Conservation (phyloP, 2,113 vertebrate genomes). For the Oncorhynchus kisutch region DNA sequence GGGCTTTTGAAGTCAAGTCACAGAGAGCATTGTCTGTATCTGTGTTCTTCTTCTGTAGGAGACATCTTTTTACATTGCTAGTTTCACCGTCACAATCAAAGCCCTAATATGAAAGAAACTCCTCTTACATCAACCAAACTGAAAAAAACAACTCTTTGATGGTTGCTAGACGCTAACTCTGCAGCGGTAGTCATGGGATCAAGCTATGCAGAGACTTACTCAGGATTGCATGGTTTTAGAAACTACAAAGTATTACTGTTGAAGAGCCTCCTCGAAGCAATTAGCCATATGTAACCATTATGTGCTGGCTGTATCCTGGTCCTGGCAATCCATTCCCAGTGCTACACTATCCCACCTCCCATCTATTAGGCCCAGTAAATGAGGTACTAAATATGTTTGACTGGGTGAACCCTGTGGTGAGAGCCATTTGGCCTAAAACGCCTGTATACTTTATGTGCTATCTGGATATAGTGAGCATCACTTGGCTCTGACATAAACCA, state of each 20-base stretch:
- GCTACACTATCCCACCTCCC: background rate
- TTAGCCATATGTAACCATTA: background rate
- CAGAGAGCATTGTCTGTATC: slow-evolving; percentile 8
- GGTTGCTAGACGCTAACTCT: slow-evolving; percentile 28
- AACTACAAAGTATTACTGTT: slow-evolving; percentile 13
- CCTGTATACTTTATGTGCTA: slow-evolving; percentile 3
- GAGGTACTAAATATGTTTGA: slow-evolving; percentile 36
- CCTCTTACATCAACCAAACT: slow-evolving; percentile 28
- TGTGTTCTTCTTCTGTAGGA: slow-evolving; percentile 23
- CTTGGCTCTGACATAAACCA: background rate
- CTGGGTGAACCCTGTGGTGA: slow-evolving; percentile 3
- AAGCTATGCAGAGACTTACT: slow-evolving; percentile 12
- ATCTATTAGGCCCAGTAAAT: slow-evolving; percentile 23
- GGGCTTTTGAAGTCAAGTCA: slow-evolving; percentile 24
- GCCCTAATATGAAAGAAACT: background rate
- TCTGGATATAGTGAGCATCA: background rate
- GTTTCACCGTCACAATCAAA: slow-evolving; percentile 44
- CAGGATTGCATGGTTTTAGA: background rate
- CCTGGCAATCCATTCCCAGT: background rate
- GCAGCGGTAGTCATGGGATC: slow-evolving; percentile 8
- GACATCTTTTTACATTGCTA: slow-evolving; percentile 13
- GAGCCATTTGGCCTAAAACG: slow-evolving; percentile 13
- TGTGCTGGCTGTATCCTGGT: too few species aligned
- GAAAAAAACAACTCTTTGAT: slow-evolving; percentile 35
- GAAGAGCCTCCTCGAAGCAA: background rate